A percentile compares a stretch with the other conserved stretches of the same genome.
Evolutionary conservation across 35 echinoderm and acorn worm genomes (phyloP).

Genomic region (Nesometra sesokonis): DNA sequence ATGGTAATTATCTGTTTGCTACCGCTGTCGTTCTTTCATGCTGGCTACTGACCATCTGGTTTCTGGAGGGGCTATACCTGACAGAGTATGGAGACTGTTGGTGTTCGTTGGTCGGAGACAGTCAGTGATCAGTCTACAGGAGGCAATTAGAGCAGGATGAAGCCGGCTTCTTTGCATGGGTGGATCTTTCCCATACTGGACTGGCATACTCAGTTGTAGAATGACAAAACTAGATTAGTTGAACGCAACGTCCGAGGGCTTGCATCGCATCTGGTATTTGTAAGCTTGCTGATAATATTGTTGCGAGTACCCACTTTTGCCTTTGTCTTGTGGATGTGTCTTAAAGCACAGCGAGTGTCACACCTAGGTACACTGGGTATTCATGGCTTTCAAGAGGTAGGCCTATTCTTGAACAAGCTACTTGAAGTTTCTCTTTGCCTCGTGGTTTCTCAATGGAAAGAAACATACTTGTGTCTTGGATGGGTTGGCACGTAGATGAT

Average conservation of each 20-base stretch:
- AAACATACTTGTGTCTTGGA: slow-evolving; percentile 35
- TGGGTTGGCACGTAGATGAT: slow-evolving; percentile 35
- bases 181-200: no score
- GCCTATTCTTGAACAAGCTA: no score
- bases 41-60: no score
- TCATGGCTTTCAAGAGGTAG: neutral
- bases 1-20: no score
- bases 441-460: slow-evolving; percentile 28
- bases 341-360: neutral
- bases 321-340: neutral
- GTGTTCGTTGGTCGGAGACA: no score
- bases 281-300: slow-evolving; percentile 18
- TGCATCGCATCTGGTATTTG: slow-evolving; percentile 17
- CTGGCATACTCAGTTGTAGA: slow-evolving; percentile 27
- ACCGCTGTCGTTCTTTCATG: no score
- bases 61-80: no score
- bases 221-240: slow-evolving; percentile 3
- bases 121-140: no score
- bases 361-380: neutral
- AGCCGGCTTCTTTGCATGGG: no score
- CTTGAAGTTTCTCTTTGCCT: neutral
- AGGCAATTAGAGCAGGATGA: no score
- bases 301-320: slow-evolving; percentile 21
- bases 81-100: no score
- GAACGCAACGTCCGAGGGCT: neutral